Percentiles rank a stretch among this genome's conserved stretches.
Evolutionary conservation across 2,888 invertebrate genomes (phyloP).

Genomic region (Choreutis nemorana): DNA sequence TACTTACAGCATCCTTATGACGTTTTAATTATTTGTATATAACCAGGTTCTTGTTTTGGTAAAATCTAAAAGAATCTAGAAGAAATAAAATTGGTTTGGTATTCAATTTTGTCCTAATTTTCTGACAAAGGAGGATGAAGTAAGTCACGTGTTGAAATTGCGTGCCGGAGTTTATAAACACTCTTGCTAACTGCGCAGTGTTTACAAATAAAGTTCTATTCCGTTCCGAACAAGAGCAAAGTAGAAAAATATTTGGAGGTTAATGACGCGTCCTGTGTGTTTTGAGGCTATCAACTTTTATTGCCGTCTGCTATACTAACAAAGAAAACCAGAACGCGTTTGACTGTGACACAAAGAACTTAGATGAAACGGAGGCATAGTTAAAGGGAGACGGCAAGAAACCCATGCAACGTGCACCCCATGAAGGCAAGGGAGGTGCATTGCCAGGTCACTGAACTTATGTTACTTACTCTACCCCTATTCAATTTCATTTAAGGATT

Average conservation of each 20-base stretch:
- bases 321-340: constrained; percentile 4
- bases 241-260: constrained; percentile 7
- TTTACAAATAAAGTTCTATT: constrained; percentile 39
- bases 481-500: constrained; percentile 5
- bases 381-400: constrained; percentile 31
- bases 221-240: constrained; percentile 6
- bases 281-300: too few species aligned
- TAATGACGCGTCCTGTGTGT: constrained; percentile 1
- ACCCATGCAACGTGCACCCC: constrained; percentile 40
- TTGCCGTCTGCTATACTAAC: too few species aligned
- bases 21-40: too few species aligned
- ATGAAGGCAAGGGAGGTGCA: constrained; percentile 45
- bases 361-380: constrained; percentile 27
- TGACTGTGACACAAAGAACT: constrained; percentile 26
- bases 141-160: constrained; percentile 27
- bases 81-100: too few species aligned
- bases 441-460: constrained; percentile 52
- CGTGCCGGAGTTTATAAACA: constrained; percentile 36
- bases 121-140: too few species aligned
- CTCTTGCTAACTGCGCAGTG: constrained; percentile 29
- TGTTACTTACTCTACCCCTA: constrained; percentile 27
- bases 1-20: too few species aligned
- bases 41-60: too few species aligned
- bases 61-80: too few species aligned
- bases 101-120: too few species aligned